These are phyloP conservation scores for Psittacara wagleri DNA, from an alignment of 2,113 vertebrate genomes.

Conservation along the genomic window DNA sequence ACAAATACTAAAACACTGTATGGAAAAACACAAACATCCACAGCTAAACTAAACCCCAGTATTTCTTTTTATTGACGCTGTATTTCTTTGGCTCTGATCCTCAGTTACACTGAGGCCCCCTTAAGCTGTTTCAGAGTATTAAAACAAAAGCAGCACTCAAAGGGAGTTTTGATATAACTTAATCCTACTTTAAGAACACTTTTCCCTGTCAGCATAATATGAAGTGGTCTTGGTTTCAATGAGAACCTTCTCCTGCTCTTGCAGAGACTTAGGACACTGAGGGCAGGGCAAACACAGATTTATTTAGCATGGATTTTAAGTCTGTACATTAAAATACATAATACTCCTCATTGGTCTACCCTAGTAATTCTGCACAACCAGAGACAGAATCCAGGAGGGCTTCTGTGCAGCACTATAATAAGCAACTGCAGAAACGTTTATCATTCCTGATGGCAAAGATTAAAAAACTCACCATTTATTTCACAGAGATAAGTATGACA, in stretches of 20 bases:
- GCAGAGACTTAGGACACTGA: not conserved
- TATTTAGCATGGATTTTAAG: not conserved
- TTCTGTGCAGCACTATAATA: not conserved
- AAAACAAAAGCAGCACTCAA: not conserved
- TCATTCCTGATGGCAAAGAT: conserved; percentile 46
- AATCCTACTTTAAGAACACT: conserved; percentile 18
- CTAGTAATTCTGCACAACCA: not conserved
- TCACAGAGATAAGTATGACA: conserved; percentile 29
- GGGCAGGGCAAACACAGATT: not conserved
- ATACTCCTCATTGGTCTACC: not conserved
- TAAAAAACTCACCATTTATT: conserved; percentile 50
- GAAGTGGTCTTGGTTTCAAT: not conserved
- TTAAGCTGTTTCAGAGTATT: not conserved
- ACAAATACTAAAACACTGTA: not conserved
- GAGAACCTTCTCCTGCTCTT: not conserved
- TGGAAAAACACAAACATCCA: not conserved
- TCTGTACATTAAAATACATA: not conserved
- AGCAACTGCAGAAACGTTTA: not conserved
- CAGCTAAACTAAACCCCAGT: not conserved
- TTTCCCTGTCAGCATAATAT: not conserved
- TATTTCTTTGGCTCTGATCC: not conserved
- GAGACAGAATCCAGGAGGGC: not conserved
- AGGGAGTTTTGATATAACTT: not conserved
- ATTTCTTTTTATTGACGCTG: not conserved
- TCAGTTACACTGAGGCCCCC: not conserved